These are phyloP conservation scores for Manis javanica DNA, from an alignment of 2,797 vertebrate genomes.

Conservation along the genomic window DNA sequence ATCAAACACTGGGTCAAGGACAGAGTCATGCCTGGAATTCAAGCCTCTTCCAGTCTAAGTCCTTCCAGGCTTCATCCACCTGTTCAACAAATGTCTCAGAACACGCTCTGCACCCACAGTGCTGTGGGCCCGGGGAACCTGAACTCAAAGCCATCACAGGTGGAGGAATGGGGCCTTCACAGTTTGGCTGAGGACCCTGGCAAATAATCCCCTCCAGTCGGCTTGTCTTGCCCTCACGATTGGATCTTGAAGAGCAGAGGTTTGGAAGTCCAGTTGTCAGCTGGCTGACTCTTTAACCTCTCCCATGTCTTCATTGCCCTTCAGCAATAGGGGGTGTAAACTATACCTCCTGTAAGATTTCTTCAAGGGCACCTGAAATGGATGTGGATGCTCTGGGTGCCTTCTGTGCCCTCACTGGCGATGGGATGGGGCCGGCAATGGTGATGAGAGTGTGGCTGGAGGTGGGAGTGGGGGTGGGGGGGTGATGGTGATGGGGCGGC, in stretches of 20 bases:
- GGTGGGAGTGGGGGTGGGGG: accelerated
- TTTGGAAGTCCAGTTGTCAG: background rate
- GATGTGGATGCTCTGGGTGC: accelerated
- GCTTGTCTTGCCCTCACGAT: background rate
- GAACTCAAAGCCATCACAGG: background rate
- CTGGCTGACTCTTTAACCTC: background rate
- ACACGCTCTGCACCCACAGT: background rate
- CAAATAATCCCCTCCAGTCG: background rate
- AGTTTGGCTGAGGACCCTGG: background rate
- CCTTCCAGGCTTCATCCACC: background rate
- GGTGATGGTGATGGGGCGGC: background rate
- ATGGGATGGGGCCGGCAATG: accelerated
- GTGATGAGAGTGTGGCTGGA: accelerated
- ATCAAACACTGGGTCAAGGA: background rate
- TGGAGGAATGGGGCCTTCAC: background rate
- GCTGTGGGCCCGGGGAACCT: background rate
- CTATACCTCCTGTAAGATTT: background rate
- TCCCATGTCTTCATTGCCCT: background rate
- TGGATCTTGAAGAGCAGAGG: background rate
- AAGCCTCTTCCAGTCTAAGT: background rate
- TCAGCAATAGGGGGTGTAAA: background rate
- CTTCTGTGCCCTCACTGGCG: accelerated
- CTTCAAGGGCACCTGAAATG: background rate
- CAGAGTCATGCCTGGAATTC: background rate
- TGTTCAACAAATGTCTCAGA: background rate